phyloP scores from a whole-genome alignment of 2,888 invertebrate genomes.

The Archaeoteleia sp. region DNA sequence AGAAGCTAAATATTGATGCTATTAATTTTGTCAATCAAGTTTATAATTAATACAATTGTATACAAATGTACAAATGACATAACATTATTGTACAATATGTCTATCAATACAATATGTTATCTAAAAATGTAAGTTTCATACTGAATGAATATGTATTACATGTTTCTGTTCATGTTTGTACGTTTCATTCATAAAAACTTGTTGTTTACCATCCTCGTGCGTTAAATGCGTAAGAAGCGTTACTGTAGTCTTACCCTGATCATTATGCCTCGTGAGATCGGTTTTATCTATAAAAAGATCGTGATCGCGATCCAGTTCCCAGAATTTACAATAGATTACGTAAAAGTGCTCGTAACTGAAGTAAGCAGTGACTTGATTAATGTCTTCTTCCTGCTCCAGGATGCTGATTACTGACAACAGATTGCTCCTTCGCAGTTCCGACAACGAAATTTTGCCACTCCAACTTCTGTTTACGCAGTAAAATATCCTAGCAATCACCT shows the following conservation, averaged over 20 bases:
- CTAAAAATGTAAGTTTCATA: too few species aligned
- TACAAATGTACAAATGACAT: too few species aligned
- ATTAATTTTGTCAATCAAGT: too few species aligned
- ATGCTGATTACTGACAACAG: constrained; percentile 85
- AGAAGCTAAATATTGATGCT: too few species aligned
- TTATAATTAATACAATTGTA: too few species aligned
- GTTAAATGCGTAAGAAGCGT: background rate
- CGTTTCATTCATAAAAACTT: too few species aligned
- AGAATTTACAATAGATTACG: constrained; percentile 99
- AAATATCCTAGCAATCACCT: constrained; percentile 98
- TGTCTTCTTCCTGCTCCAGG: constrained; percentile 96
- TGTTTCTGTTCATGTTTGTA: too few species aligned
- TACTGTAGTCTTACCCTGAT: constrained; percentile 84
- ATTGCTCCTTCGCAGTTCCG: constrained; percentile 94
- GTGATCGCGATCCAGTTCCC: constrained; percentile 99
- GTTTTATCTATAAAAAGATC: constrained; percentile 96
- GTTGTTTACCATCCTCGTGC: too few species aligned
- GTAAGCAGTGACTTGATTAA: constrained; percentile 93
- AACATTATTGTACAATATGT: too few species aligned
- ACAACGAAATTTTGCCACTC: constrained; percentile 92
- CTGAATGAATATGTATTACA: too few species aligned
- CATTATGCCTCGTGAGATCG: constrained; percentile 95
- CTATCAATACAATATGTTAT: too few species aligned
- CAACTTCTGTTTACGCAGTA: constrained; percentile 98
- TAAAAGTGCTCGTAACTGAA: constrained; percentile 99